Evolutionary conservation across 2,888 invertebrate genomes (phyloP).

Genomic region (Onchidella celtica): DNA sequence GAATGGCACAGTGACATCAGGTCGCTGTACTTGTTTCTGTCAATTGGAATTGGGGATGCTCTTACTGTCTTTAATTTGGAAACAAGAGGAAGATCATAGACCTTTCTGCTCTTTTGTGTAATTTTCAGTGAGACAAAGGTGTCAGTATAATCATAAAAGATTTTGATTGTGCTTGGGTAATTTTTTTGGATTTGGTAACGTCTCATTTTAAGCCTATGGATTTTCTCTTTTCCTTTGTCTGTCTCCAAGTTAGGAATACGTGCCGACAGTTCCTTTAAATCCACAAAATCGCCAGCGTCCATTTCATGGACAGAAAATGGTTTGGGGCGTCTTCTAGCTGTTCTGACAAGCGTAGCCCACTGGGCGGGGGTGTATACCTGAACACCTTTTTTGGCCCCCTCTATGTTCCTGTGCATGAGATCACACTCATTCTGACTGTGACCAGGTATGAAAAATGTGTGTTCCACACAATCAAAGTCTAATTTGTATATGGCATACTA

Average conservation of each 20-base stretch:
- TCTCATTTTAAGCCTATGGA: background rate
- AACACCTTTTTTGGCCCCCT: background rate
- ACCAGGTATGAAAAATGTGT: background rate
- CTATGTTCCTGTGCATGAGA: background rate
- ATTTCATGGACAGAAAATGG: background rate
- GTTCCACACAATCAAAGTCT: background rate
- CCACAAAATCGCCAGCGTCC: background rate
- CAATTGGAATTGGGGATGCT: too few relatives aligned
- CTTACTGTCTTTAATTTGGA: too few relatives aligned
- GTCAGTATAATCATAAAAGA: too few relatives aligned
- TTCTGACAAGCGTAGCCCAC: background rate
- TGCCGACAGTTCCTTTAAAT: too few relatives aligned
- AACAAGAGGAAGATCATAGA: too few relatives aligned
- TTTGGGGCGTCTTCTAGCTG: background rate
- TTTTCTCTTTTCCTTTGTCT: background rate
- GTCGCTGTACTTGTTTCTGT: background rate
- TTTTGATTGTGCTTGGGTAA: too few relatives aligned
- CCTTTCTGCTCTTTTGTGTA: too few relatives aligned
- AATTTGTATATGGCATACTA: background rate
- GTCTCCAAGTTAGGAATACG: background rate
- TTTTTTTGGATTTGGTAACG: too few relatives aligned
- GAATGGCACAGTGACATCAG: background rate
- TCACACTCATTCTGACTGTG: background rate
- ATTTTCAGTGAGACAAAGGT: too few relatives aligned
- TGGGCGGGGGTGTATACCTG: background rate